These are phyloP conservation scores for Alexandromys fortis DNA, from an alignment of 2,113 vertebrate species.

Conservation along the genomic window DNA sequence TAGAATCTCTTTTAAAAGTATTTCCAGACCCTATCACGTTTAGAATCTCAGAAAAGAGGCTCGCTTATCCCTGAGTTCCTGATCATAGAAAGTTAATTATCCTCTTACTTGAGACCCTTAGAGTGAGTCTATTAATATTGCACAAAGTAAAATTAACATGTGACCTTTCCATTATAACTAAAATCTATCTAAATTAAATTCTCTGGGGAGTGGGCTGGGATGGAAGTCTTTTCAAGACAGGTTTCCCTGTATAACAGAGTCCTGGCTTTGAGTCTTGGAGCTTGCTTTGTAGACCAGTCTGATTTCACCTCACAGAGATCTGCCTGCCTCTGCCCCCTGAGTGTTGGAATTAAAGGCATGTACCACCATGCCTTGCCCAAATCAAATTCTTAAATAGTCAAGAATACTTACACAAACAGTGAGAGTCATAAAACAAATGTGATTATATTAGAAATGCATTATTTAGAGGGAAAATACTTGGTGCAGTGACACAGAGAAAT, in stretches of 20 bases:
- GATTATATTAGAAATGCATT: not conserved
- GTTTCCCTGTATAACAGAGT: not conserved
- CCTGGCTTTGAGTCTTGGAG: not conserved
- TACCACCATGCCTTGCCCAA: not conserved
- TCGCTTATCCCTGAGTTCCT: not conserved
- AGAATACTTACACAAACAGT: not conserved
- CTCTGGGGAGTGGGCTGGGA: not conserved
- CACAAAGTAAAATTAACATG: conserved; percentile 3
- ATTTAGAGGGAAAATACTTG: not conserved
- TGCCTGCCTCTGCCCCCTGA: not conserved
- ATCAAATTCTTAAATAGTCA: not conserved
- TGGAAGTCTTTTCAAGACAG: not conserved
- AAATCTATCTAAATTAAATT: conserved; percentile 28
- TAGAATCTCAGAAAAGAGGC: conserved; percentile 24
- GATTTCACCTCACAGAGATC: not conserved
- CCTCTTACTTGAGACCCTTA: conserved; percentile 14
- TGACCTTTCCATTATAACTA: not conserved
- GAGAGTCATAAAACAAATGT: not conserved
- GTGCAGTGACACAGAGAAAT: not conserved
- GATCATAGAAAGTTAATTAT: conserved; percentile 52
- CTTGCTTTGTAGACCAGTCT: not conserved
- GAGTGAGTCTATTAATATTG: not conserved
- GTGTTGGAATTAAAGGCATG: not conserved
- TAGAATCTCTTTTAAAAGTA: conserved; percentile 7
- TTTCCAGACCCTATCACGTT: not conserved